A percentile compares a stretch with the other conserved stretches of the same genome.
Conservation (phyloP, 2,888 invertebrate species). For the Mimas tiliae region DNA sequence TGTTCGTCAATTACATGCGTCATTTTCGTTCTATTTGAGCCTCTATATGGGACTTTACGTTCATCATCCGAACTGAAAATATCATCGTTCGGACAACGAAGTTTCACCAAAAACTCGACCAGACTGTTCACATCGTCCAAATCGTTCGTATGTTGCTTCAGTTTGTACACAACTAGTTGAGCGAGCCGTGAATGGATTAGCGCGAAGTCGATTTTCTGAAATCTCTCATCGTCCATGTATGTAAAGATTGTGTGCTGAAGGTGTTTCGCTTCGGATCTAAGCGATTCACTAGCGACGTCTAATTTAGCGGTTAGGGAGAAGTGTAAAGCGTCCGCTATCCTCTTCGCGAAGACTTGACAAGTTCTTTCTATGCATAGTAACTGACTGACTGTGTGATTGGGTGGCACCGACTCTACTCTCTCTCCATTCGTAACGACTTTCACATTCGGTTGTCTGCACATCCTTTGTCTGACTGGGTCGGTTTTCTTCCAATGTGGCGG, state of each 20-base stretch:
- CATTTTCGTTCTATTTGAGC: conserved; percentile 62
- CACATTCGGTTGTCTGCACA: conserved; percentile 63
- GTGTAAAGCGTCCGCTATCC: conserved; percentile 87
- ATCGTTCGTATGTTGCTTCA: conserved; percentile 76
- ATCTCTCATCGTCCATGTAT: conserved; percentile 88
- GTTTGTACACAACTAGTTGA: conserved; percentile 85
- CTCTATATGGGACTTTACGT: conserved; percentile 59
- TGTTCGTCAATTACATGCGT: conserved; percentile 67
- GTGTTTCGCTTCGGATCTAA: conserved; percentile 88
- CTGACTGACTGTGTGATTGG: conserved; percentile 73
- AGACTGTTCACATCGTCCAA: conserved; percentile 70
- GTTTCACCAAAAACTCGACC: conserved; percentile 67
- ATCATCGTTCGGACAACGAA: conserved; percentile 78
- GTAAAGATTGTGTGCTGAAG: conserved; percentile 87
- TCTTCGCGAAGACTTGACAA: conserved; percentile 87
- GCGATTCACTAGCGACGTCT: conserved; percentile 82
- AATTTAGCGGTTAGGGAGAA: conserved; percentile 83
- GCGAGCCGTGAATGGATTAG: conserved; percentile 88
- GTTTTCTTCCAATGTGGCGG: conserved; percentile 65
- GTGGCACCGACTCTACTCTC: conserved; percentile 35
- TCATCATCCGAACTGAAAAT: conserved; percentile 86
- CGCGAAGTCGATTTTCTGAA: conserved; percentile 86
- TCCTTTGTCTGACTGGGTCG: conserved; percentile 63
- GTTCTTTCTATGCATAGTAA: conserved; percentile 75
- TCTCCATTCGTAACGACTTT: conserved; percentile 62